These are phyloP conservation scores for Gymnarchus niloticus DNA, from an alignment of 2,113 vertebrate genomes.

Conservation along the genomic window DNA sequence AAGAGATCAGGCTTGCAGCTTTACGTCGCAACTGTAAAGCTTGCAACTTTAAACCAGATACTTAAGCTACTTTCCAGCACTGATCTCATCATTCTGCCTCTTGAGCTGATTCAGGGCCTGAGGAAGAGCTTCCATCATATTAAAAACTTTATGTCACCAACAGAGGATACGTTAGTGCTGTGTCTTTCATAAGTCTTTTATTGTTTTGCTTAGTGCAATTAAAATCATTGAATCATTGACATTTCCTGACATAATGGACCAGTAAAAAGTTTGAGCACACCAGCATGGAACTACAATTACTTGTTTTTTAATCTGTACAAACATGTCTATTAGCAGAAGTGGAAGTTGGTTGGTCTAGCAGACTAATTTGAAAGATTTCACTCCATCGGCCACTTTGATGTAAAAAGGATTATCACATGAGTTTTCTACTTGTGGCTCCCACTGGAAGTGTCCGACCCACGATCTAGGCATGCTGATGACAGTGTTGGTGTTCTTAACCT, in stretches of 20 bases:
- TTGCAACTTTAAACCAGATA: constrained; percentile 14
- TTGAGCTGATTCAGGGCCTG: background rate
- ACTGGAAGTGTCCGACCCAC: no score
- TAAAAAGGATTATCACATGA: background rate
- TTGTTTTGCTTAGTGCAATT: background rate
- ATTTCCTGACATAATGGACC: no score
- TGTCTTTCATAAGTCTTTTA: background rate
- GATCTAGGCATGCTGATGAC: background rate
- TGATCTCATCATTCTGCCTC: constrained; percentile 16
- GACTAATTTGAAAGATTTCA: background rate
- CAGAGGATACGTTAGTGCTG: background rate
- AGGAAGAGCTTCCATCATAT: background rate
- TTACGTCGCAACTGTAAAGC: background rate
- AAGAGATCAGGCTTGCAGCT: background rate
- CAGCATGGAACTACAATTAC: background rate
- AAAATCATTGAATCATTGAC: background rate
- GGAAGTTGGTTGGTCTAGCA: background rate
- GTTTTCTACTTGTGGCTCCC: no score
- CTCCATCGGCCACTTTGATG: background rate
- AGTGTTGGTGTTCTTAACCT: background rate
- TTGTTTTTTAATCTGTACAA: background rate
- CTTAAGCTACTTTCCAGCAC: constrained; percentile 1
- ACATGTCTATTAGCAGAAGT: background rate
- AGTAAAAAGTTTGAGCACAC: background rate
- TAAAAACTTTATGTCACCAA: background rate